phyloP scores from a whole-genome alignment of 2,888 invertebrate genomes.

The Microplitis deprimator region DNA sequence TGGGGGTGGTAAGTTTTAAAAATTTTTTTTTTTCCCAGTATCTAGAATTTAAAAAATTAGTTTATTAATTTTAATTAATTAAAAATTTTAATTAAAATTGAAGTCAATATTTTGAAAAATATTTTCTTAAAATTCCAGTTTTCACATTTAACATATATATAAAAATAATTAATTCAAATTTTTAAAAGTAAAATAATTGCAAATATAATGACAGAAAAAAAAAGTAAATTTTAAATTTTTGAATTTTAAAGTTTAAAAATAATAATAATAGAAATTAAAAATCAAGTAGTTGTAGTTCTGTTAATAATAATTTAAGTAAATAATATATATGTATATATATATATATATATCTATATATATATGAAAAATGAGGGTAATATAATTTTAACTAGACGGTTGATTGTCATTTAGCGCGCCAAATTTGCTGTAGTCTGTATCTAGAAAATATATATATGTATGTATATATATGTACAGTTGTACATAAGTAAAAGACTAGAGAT shows the following conservation, averaged over 20 bases:
- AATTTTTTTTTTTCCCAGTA: not conserved
- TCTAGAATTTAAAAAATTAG: not conserved
- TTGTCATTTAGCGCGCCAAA: constrained; percentile 61
- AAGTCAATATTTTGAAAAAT: no score
- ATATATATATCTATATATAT: no score
- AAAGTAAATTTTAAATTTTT: not conserved
- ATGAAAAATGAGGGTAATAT: constrained; percentile 51
- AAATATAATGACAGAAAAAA: not conserved
- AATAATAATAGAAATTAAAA: not conserved
- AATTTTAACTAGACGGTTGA: constrained; percentile 59
- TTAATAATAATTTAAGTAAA: not conserved
- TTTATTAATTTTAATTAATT: no score
- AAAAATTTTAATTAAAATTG: no score
- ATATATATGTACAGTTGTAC: not conserved
- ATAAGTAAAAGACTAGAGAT: no score
- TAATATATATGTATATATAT: not conserved
- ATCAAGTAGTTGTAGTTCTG: not conserved
- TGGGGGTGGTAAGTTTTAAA: constrained; percentile 86
- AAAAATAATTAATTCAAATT: no score
- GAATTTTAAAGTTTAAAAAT: not conserved
- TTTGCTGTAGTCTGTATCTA: constrained; percentile 49
- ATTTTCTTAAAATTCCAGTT: no score
- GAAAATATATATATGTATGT: not conserved
- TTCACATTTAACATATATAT: no score
- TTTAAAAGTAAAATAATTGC: not conserved